Evolutionary conservation across 1,140 invertebrate species (phyloP).

Genomic region (Saxidomus purpurata): DNA sequence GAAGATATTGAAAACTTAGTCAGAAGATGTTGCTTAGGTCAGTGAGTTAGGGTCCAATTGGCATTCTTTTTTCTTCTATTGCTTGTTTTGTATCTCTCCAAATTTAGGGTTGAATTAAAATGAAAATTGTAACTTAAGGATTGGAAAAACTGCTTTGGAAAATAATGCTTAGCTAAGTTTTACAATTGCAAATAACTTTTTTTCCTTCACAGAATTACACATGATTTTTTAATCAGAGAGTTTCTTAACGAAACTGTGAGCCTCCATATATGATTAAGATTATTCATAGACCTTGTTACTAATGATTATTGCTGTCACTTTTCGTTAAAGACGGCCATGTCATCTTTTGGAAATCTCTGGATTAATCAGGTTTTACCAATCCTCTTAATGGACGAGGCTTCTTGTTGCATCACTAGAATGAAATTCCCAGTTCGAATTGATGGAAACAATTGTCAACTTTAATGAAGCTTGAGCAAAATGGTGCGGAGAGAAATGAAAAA

Average conservation of each 20-base stretch:
- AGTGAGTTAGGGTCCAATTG: too few species aligned
- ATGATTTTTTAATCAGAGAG: too few species aligned
- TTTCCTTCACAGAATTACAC: too few species aligned
- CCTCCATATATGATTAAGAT: conserved; percentile 33
- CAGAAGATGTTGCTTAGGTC: too few species aligned
- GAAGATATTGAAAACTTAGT: too few species aligned
- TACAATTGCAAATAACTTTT: too few species aligned
- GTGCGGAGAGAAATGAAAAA: neutral
- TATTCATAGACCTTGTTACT: conserved; percentile 15
- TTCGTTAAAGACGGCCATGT: conserved; percentile 65
- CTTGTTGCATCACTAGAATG: conserved; percentile 33
- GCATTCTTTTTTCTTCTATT: too few species aligned
- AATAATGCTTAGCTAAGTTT: too few species aligned
- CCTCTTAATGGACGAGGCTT: conserved; percentile 53
- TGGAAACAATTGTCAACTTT: conserved; percentile 59
- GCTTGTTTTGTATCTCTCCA: too few species aligned
- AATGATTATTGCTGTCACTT: conserved; percentile 59
- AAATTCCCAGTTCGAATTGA: conserved; percentile 31
- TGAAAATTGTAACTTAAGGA: too few species aligned
- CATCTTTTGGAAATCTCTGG: conserved; percentile 36
- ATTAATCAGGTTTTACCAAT: conserved; percentile 66
- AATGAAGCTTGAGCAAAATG: conserved; percentile 21
- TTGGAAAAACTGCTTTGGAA: too few species aligned
- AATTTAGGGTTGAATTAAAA: too few species aligned
- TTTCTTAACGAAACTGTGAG: neutral